These are phyloP conservation scores for Entelurus aequoreus DNA, from an alignment of 2,113 vertebrate species.

Conservation along the genomic window DNA sequence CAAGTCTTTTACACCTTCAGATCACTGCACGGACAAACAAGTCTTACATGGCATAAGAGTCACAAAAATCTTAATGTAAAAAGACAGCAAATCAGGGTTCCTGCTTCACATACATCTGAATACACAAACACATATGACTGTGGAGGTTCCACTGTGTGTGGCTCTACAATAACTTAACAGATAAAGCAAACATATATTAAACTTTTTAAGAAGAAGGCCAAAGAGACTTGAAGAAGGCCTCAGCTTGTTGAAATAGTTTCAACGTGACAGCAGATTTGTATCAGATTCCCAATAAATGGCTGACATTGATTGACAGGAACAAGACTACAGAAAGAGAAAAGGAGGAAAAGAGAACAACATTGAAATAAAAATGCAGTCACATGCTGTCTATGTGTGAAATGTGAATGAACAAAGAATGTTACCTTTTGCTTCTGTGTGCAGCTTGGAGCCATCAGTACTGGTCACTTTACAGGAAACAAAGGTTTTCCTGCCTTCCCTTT, in stretches of 20 bases:
- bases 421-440: conserved; percentile 74
- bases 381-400: neutral
- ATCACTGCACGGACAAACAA: no score
- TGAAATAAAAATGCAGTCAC: neutral
- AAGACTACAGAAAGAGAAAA: conserved; percentile 46
- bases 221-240: neutral
- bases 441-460: conserved; percentile 61
- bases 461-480: conserved; percentile 65
- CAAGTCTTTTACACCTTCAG: no score
- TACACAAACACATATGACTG: no score
- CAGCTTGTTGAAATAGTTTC: neutral
- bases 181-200: no score
- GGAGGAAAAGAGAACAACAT: conserved; percentile 11
- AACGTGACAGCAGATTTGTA: neutral
- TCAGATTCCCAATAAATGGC: conserved; percentile 50
- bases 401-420: neutral
- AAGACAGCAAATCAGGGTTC: no score
- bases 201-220: no score
- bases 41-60: no score
- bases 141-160: no score
- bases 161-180: no score
- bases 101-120: no score
- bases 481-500: conserved; percentile 60
- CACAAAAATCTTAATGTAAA: no score
- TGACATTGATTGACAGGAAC: conserved; percentile 63